Evolutionary conservation across 53 echinoderm and acorn worm genomes (phyloP), one percentile per base, ranked within the genome.

Genomic region (Temnopleurus reevesii): DNA sequence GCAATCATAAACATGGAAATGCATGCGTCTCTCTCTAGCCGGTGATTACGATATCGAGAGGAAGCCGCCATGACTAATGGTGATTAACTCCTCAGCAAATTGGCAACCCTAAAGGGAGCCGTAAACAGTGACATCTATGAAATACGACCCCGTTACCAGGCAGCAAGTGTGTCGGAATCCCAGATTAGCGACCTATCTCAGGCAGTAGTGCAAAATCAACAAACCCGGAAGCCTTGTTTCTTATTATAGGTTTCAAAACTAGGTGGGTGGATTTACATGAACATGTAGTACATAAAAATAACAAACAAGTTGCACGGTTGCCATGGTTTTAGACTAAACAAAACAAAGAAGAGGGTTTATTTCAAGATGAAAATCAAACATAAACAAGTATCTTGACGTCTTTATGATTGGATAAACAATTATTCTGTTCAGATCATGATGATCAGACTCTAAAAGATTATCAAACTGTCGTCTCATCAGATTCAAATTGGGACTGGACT

Each of bases 251-350:
- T 71, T 71, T 71, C 71, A 71, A 71, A 71, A 71, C 71, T 71
- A 71, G 71, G 71, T 71, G 71, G 71, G 71, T 71, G 71, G 43
- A 71, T 18, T n/a, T n/a, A n/a, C n/a, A n/a, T n/a, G n/a, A n/a
- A n/a, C n/a, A 56, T 15, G 18, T 21, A 64, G 18, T 63, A 71
- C 13, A 71, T 71, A 71, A 41, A 71, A 71, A n/a, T 23, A 71
- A 71, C 71, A 71, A 71, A 38, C 71, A 38, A 7, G 65, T 65
- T 34, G 65, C 65, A 65, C 6, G 41, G 38, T 71, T 71, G 21
- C 41, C 41, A 71, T 71, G 71, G 71, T 71, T 38, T 38, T 41
- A 65, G 33, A 65, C 71, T 38, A 71, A 18, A 38, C 38, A n/a
- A 8, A 71, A 23, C 38, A 71, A 33, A 17, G 4, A n/a, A 4